Base-by-base conservation (phyloP, 2,888 invertebrate species). In the Eupithecia insigniata region DNA sequence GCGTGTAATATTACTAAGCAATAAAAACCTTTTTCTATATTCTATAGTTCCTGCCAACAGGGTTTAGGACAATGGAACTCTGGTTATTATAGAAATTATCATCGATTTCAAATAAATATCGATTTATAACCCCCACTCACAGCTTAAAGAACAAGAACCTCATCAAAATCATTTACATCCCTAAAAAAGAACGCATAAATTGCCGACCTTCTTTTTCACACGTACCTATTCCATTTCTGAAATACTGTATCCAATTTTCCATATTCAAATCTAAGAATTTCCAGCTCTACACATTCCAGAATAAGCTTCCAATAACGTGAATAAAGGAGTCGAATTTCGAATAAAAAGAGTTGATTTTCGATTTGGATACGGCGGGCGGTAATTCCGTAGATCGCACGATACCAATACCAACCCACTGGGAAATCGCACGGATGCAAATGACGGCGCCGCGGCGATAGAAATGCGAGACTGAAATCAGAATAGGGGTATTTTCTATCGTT, bases 301-400 rank as follows among this genome's bases (percentile, higher is more conserved):
- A 91, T 91, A 89, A 61, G 78, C 64, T 67, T 79, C 76, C 84
- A 86, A 87, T 88, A 85, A 82, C 76, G 82, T 82, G 85, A 86
- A 87, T 88, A 89, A 90, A 89, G 88, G 89, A 89, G 87, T 91
- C 89, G 90, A 92, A 91, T 91, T 90, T 92, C 91, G 85, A 91
- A 55, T 55, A 55, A 90, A 91, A 89, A 88, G 89, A 89, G 87
- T 91, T 90, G 90, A 92, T 91, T 91, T 91, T 92, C 91, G 85
- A 91, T 92, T 92, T 89, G 91, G 88, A 89, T 89, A 87, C 86
- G 83, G 82, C 84, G 84, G 84, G 85, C 86, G 88, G 88, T 87
- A 89, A 90, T 89, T 89, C 84, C 84, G 81, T 79, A 85, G 88
- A 88, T 89, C 83, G 82, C 18, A 79, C 80, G 89, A 88, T 89